phyloP scores from a whole-genome alignment of 2,113 vertebrate genomes.

The Percopsis transmontana region DNA sequence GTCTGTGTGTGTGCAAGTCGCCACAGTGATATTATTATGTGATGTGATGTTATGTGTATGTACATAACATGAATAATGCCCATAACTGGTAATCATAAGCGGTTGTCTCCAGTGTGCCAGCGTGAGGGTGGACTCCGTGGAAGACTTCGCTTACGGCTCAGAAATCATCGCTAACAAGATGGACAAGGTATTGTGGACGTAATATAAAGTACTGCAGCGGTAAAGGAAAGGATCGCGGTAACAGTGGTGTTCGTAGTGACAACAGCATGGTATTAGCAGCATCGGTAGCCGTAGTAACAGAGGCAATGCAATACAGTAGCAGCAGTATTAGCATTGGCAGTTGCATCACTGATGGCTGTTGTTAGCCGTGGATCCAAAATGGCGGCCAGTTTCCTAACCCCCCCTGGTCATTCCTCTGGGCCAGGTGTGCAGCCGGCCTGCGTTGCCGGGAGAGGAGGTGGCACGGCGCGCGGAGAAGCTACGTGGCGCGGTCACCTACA shows the following conservation, averaged over 20 bases:
- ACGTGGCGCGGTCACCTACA: slow-evolving; percentile 82
- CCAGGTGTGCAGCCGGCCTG: slow-evolving; percentile 74
- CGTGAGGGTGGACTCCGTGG: slow-evolving; percentile 88
- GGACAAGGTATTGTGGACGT: slow-evolving; percentile 75
- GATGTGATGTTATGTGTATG: too few relatives aligned
- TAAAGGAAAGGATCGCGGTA: too few relatives aligned
- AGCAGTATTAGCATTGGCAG: too few relatives aligned
- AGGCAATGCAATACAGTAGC: too few relatives aligned
- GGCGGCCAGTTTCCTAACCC: background rate
- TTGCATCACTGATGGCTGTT: background rate
- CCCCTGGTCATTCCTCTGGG: background rate
- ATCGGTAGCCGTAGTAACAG: too few relatives aligned
- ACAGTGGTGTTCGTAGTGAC: too few relatives aligned
- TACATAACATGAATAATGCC: too few relatives aligned
- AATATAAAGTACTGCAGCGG: background rate
- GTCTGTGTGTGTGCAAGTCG: background rate
- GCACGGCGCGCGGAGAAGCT: slow-evolving; percentile 84
- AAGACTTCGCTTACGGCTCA: slow-evolving; percentile 91
- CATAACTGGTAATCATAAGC: background rate
- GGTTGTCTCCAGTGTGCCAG: slow-evolving; percentile 71
- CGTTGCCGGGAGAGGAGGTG: slow-evolving; percentile 82
- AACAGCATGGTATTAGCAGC: too few relatives aligned
- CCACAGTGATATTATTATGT: background rate
- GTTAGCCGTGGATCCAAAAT: background rate
- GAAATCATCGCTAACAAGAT: slow-evolving; percentile 84